Conservation (phyloP, 1,140 invertebrate species). For the Euschistus heros region DNA sequence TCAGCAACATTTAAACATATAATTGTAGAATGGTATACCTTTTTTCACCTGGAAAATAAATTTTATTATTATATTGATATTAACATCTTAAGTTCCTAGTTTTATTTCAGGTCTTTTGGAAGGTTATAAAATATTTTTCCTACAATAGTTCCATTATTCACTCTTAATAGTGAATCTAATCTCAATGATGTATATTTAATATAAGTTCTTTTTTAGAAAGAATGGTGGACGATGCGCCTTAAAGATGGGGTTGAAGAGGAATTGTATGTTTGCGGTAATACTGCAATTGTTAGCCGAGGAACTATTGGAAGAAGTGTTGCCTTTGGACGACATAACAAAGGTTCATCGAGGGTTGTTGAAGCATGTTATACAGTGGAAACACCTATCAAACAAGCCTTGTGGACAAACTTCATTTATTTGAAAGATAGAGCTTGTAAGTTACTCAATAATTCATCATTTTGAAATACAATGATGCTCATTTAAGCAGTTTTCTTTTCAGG, state of each 20-base stretch:
- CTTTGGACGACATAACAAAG: slow-evolving; percentile 27
- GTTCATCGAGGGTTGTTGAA: slow-evolving; percentile 39
- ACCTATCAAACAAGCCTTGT: slow-evolving; percentile 69
- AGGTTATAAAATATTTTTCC: too few relatives aligned
- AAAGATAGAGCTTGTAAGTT: slow-evolving; percentile 34
- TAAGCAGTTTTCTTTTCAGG: too few relatives aligned
- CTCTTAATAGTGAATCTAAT: too few relatives aligned
- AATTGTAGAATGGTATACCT: too few relatives aligned
- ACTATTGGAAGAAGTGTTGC: slow-evolving; percentile 21
- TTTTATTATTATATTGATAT: too few relatives aligned
- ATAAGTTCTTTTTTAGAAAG: slow-evolving; percentile 34
- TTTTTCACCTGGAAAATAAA: too few relatives aligned
- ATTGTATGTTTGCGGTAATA: slow-evolving; percentile 72
- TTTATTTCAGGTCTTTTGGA: too few relatives aligned
- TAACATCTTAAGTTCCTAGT: too few relatives aligned
- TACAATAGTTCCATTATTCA: too few relatives aligned
- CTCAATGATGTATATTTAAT: too few relatives aligned
- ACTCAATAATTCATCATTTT: background rate
- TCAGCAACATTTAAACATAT: too few relatives aligned
- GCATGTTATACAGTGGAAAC: slow-evolving; percentile 69
- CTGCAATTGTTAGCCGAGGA: slow-evolving; percentile 57
- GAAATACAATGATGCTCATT: too few relatives aligned
- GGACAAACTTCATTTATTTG: slow-evolving; percentile 58
- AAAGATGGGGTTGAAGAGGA: slow-evolving; percentile 59
- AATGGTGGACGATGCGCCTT: slow-evolving; percentile 56